These are phyloP conservation scores for Eurystomus gularis DNA, from an alignment of 2,113 vertebrate genomes.

Conservation along the genomic window DNA sequence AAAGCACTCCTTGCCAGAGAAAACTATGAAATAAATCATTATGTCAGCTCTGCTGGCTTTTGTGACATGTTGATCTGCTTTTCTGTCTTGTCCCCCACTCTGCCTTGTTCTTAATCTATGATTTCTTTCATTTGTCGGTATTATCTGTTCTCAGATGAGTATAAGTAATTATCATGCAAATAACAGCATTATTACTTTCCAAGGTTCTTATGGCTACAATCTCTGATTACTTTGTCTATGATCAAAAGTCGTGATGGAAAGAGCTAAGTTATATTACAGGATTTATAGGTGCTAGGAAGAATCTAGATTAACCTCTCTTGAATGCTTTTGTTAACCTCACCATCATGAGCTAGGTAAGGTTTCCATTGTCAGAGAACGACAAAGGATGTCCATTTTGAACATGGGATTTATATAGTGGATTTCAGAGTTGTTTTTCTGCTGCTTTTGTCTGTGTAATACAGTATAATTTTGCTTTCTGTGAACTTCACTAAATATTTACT, in stretches of 20 bases:
- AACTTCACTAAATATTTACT: not conserved
- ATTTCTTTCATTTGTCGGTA: not conserved
- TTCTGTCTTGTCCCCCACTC: not conserved
- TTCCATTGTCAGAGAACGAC: not conserved
- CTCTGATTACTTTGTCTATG: not conserved
- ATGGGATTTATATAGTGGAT: not conserved
- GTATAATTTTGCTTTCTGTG: not conserved
- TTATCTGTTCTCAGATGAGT: not conserved
- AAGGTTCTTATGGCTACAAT: not conserved
- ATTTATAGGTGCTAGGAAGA: not conserved
- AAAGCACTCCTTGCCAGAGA: not conserved
- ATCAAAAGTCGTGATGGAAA: not conserved
- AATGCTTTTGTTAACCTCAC: not conserved
- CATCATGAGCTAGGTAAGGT: not conserved
- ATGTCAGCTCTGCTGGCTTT: not conserved
- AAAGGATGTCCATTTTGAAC: not conserved
- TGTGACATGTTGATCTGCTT: not conserved
- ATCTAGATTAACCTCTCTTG: not conserved
- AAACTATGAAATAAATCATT: not conserved
- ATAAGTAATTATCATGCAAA: not conserved
- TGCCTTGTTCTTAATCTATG: fast-evolving
- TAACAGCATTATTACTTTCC: not conserved
- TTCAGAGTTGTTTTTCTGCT: not conserved
- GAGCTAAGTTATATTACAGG: not conserved
- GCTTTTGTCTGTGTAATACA: not conserved